Conservation (phyloP, 2,113 vertebrate genomes). For the Eulemur macaco region DNA sequence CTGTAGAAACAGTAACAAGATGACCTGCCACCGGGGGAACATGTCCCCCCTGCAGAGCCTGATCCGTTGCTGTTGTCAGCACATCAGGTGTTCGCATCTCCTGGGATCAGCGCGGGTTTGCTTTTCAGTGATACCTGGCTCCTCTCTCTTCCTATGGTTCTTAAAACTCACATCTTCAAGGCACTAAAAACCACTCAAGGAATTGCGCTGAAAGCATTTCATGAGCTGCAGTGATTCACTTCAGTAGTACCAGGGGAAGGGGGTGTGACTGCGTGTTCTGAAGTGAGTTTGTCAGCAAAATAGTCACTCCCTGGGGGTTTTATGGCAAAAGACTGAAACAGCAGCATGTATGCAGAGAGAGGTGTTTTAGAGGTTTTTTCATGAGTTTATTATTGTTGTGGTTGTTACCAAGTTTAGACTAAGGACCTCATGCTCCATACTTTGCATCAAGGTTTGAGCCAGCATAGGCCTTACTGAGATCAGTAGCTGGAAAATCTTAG, state of each 20-base stretch:
- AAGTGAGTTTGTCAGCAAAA: neutral
- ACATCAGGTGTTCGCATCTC: neutral
- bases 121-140: neutral
- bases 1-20: neutral
- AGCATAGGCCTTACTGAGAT: accelerated
- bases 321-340: neutral
- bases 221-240: neutral
- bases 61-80: neutral
- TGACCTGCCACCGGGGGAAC: too few species aligned
- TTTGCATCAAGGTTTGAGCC: neutral
- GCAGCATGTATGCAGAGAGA: neutral
- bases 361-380: neutral
- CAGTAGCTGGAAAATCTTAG: neutral
- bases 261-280: neutral
- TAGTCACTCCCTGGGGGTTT: neutral
- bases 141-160: neutral
- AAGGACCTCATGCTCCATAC: neutral
- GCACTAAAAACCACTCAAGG: neutral
- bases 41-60: accelerated
- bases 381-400: neutral
- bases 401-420: neutral
- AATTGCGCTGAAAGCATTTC: neutral
- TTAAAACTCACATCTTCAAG: neutral
- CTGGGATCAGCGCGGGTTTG: neutral
- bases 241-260: neutral